phyloP scores from a whole-genome alignment of 2,113 vertebrate species.

The Rhadina sibilatrix region DNA sequence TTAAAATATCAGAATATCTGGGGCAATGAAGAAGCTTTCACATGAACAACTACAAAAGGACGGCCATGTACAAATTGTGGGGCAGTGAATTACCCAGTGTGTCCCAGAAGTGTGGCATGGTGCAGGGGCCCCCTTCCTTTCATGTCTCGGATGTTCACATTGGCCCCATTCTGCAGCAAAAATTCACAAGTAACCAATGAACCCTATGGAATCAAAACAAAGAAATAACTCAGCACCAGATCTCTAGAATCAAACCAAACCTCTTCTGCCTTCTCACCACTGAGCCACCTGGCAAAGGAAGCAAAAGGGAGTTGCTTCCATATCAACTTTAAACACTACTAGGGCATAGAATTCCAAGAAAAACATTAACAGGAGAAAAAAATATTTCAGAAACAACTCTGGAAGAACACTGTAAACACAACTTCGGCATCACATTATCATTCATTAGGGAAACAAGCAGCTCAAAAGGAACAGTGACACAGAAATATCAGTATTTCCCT shows the following conservation, averaged over 20 bases:
- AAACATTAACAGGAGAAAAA: background rate
- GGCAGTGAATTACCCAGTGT: constrained; percentile 83
- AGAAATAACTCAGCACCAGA: background rate
- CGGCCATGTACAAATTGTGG: background rate
- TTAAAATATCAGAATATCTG: background rate
- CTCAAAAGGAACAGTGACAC: background rate
- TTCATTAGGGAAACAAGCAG: background rate
- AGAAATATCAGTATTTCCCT: background rate
- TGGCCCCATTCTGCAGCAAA: constrained; percentile 94
- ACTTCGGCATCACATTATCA: background rate
- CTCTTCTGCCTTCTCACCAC: background rate
- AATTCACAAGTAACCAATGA: constrained; percentile 96
- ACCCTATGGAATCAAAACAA: constrained; percentile 74
- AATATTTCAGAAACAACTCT: background rate
- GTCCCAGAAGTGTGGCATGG: constrained; percentile 93
- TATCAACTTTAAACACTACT: background rate
- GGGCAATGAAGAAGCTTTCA: background rate
- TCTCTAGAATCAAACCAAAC: background rate
- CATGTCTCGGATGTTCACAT: constrained; percentile 91
- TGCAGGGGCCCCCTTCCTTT: constrained; percentile 92
- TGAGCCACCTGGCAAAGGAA: background rate
- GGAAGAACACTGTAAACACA: background rate
- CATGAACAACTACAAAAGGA: background rate
- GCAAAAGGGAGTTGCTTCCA: background rate
- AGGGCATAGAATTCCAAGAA: background rate